Conservation (phyloP, 2,888 invertebrate genomes). For the Urechis unicinctus region DNA sequence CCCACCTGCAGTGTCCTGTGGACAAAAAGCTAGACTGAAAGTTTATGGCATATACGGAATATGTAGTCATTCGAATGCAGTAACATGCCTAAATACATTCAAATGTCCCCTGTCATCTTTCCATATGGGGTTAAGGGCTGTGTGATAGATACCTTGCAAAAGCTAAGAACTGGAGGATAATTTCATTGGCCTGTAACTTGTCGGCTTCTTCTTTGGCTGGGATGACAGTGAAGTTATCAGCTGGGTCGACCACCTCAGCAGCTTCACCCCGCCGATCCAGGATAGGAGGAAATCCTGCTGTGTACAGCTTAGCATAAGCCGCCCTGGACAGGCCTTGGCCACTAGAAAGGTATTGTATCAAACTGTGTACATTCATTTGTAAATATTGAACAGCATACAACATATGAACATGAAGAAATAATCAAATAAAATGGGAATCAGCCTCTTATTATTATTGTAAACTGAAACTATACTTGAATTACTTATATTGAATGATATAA, state of each 20-base stretch:
- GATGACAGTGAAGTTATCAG: slow-evolving; percentile 27
- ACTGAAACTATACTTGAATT: too few relatives aligned
- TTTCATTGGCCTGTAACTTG: slow-evolving; percentile 50
- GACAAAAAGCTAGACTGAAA: background rate
- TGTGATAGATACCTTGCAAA: slow-evolving; percentile 49
- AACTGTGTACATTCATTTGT: too few relatives aligned
- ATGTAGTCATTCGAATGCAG: background rate
- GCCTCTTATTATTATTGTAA: too few relatives aligned
- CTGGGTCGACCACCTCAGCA: slow-evolving; percentile 49
- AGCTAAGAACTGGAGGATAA: slow-evolving; percentile 53
- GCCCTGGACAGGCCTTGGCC: slow-evolving; percentile 44
- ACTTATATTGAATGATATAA: too few relatives aligned
- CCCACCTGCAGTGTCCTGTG: slow-evolving; percentile 1
- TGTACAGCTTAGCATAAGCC: slow-evolving; percentile 46
- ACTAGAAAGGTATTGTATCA: slow-evolving; percentile 21
- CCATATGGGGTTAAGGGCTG: too few relatives aligned
- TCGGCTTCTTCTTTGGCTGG: slow-evolving; percentile 45
- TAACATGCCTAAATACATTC: background rate
- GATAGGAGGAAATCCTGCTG: slow-evolving; percentile 46
- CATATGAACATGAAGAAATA: too few relatives aligned
- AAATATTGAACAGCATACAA: too few relatives aligned
- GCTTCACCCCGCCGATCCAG: slow-evolving; percentile 47
- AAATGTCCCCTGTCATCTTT: too few relatives aligned
- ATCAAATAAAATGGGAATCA: too few relatives aligned
- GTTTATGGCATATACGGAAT: too few relatives aligned